phyloP scores from a whole-genome alignment of 2,888 invertebrate genomes.

The Theretra japonica region DNA sequence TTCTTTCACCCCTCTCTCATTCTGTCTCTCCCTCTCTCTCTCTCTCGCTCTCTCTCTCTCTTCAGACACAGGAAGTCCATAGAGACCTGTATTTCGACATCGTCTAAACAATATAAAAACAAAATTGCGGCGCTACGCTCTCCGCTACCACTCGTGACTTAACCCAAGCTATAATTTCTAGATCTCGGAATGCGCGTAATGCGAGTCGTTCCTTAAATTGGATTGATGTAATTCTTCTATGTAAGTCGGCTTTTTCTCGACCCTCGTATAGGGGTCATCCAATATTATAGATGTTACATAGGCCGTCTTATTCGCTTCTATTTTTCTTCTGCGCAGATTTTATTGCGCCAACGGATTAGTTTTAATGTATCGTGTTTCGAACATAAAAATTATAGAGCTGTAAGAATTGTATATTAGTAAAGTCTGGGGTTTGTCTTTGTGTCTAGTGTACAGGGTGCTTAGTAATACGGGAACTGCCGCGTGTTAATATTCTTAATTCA shows the following conservation, averaged over 20 bases:
- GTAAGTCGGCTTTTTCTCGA: slow-evolving; percentile 57
- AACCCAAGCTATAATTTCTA: slow-evolving; percentile 58
- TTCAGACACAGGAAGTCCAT: no score
- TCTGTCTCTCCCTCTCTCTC: no score
- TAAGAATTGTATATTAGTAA: not conserved
- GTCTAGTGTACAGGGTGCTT: no score
- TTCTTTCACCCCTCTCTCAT: no score
- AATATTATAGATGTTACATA: slow-evolving; percentile 59
- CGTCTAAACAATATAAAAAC: no score
- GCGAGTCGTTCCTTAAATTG: slow-evolving; percentile 75
- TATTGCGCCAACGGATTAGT: not conserved
- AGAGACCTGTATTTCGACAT: no score
- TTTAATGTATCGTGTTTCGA: not conserved
- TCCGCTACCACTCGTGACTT: slow-evolving; percentile 36
- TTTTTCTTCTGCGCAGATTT: slow-evolving; percentile 22
- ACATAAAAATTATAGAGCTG: not conserved
- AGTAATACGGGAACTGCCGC: no score
- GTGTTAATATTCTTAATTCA: no score
- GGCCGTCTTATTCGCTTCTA: not conserved
- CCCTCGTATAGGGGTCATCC: slow-evolving; percentile 49
- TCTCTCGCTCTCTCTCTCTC: no score
- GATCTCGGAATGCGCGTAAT: slow-evolving; percentile 70
- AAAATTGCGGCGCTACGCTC: not conserved
- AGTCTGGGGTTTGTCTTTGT: no score
- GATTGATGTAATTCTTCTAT: slow-evolving; percentile 77